Conservation (phyloP, 2,888 invertebrate species). For the Pilophorus perplexus region DNA sequence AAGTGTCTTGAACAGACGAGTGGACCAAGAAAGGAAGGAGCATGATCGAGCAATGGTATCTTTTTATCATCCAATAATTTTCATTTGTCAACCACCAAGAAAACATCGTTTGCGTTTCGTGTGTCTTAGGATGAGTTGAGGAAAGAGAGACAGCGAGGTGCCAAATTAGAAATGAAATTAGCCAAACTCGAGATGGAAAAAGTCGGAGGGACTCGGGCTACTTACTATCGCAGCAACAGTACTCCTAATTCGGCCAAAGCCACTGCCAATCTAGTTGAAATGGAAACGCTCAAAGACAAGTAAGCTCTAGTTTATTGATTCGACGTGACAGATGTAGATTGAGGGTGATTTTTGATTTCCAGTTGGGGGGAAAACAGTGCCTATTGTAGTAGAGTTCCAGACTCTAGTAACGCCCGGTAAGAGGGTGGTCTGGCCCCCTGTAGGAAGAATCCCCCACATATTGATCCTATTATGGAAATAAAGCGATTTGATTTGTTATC, state of each 20-base stretch:
- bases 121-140: conserved; percentile 51
- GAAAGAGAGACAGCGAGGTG: conserved; percentile 58
- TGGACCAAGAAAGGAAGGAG: conserved; percentile 58
- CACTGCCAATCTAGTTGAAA: conserved; percentile 34
- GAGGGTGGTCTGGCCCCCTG: no score
- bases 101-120: no score
- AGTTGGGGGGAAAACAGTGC: no score
- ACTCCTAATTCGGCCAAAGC: conserved; percentile 34
- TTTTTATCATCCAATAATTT: no score
- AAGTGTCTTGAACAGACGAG: conserved; percentile 58
- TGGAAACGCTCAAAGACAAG: conserved; percentile 42
- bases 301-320: conserved; percentile 14
- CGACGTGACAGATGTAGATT: not conserved
- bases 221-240: conserved; percentile 51
- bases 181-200: conserved; percentile 59
- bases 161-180: conserved; percentile 59
- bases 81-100: no score
- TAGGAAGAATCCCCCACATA: no score
- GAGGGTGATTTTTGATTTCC: no score
- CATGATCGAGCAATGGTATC: conserved; percentile 39
- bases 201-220: conserved; percentile 49
- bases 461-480: no score
- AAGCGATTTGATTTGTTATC: no score
- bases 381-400: no score
- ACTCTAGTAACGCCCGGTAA: no score